Base-by-base conservation (phyloP, 2,888 invertebrate species). In the Papilio elwesi region DNA sequence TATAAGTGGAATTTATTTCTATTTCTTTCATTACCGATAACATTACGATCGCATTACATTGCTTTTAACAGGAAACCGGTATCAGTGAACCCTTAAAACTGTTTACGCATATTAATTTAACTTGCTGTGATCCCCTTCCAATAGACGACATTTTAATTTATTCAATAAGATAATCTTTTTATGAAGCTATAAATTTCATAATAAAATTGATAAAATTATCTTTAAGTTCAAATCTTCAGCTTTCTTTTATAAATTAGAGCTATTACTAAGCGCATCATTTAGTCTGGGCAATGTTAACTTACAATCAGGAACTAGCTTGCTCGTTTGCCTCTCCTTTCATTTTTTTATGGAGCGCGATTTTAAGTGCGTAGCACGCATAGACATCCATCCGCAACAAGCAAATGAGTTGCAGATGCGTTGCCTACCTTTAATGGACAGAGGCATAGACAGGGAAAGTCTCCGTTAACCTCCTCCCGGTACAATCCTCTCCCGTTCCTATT, bases 31-130 rank as follows among this genome's bases (percentile, higher is more conserved):
- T 36, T 43, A 8, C 43, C n/a, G 43, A 62, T 62, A 62, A 62
- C 6, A 13, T 11, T 36, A 3, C 57, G 0, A 12, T 59, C 13
- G 13, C 6, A 6, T 57, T 59, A 13, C 0, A 26, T 12, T 26
- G 16, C 26, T 11, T n/a, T 38, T 26, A 26, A 26, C 26, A 43
- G 13, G 15, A 59, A 43, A n/a, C 43, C 15, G 11, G 7, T 62
- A 62, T 38, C 43, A 62, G 15, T 38, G 68, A 49, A 49, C 26
- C 53, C 26, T 55, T 55, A 47, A 26, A 62, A 55, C 57, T 68
- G 48, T 55, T 68, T 55, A 48, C 57, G 48, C 53, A 49, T 59
- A 49, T 47, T 47, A 57, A 57, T 57, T 68, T 59, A 49, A 49
- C 59, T 36, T 68, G 48, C 26, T n/a, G 8, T 12, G 48, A 68